A percentile compares a stretch with the other conserved stretches of the same genome.
phyloP scores from a whole-genome alignment of 2,797 vertebrate genomes.

The Selene dorsalis region DNA sequence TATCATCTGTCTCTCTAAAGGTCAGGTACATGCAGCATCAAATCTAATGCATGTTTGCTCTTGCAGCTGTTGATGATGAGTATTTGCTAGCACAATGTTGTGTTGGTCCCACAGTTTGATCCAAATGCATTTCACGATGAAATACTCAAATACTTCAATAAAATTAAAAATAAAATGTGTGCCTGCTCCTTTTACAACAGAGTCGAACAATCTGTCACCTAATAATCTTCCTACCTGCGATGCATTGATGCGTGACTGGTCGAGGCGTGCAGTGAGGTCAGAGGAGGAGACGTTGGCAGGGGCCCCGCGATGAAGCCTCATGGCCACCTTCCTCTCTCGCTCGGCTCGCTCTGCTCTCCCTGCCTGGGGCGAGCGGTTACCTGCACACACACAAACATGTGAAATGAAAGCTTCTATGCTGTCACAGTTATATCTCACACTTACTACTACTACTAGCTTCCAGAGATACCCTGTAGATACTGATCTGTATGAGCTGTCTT shows the following conservation, averaged over 20 bases:
- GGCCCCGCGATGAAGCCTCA: constrained; percentile 96
- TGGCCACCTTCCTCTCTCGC: constrained; percentile 96
- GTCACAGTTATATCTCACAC: neutral
- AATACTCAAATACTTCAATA: neutral
- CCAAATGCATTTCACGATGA: neutral
- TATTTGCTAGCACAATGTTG: neutral
- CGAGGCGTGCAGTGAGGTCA: constrained; percentile 94
- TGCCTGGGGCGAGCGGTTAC: constrained; percentile 94
- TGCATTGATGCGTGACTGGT: constrained; percentile 94
- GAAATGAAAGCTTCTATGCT: neutral
- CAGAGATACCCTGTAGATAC: no score
- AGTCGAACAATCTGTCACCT: neutral
- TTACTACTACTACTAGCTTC: neutral
- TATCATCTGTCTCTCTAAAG: neutral
- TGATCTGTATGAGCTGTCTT: no score
- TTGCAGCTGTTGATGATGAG: neutral
- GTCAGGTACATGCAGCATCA: neutral
- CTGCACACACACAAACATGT: constrained; percentile 67
- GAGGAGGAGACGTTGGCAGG: constrained; percentile 96
- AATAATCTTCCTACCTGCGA: constrained; percentile 89
- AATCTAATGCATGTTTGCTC: neutral
- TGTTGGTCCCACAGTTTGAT: neutral
- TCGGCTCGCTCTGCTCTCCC: constrained; percentile 91
- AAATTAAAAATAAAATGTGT: neutral
- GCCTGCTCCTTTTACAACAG: neutral